Percentiles rank a stretch among this genome's conserved stretches.
These are phyloP conservation scores for Thryonomys swinderianus DNA, from an alignment of 2,113 vertebrate genomes.

Conservation along the genomic window DNA sequence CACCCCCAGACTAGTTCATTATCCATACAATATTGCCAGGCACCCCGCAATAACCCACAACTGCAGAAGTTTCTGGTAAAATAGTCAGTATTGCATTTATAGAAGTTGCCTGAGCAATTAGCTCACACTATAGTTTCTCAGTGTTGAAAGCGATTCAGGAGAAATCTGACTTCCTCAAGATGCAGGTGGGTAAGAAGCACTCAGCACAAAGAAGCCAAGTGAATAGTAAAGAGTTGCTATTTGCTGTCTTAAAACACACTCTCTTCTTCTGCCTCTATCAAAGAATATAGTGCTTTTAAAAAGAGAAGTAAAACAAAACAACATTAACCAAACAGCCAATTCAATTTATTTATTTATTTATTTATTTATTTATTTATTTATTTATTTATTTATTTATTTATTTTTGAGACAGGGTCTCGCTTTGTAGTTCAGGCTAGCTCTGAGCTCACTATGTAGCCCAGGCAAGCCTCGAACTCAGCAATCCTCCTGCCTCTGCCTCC, in stretches of 20 bases:
- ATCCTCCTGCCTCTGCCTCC: no score
- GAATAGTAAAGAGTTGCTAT: background rate
- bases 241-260: background rate
- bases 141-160: background rate
- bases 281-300: background rate
- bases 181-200: background rate
- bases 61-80: background rate
- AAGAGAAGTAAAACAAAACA: background rate
- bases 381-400: no score
- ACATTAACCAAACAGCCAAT: background rate
- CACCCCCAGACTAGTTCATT: background rate
- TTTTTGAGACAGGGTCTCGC: no score
- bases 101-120: background rate
- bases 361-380: no score
- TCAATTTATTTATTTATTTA: no score
- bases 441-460: no score
- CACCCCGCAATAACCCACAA: background rate
- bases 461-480: no score
- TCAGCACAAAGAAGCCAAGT: background rate
- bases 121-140: background rate
- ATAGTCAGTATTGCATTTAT: background rate
- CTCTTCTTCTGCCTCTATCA: background rate
- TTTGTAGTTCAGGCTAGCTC: no score
- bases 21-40: rapidly evolving
- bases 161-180: background rate